Evolutionary conservation across 2,113 vertebrate species (phyloP).

Genomic region (Actinemys pallida): DNA sequence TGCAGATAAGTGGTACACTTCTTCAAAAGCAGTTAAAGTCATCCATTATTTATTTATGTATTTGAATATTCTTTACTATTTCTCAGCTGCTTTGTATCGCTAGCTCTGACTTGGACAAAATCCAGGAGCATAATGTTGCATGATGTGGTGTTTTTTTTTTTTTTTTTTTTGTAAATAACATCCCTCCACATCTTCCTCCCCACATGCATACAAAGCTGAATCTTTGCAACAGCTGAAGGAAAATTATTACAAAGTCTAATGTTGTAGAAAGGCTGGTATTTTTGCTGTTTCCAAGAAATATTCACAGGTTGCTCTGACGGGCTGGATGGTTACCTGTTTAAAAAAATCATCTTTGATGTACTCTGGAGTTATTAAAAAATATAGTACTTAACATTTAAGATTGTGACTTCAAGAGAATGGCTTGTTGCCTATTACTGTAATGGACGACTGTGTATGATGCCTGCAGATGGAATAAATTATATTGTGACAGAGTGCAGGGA

Average conservation of each 20-base stretch:
- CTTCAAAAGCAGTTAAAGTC: neutral
- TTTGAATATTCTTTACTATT: constrained; percentile 28
- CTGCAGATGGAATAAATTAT: neutral
- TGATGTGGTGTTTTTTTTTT: neutral
- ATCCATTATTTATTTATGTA: neutral
- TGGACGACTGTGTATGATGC: neutral
- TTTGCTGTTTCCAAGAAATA: neutral
- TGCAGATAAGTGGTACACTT: neutral
- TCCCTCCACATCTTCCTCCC: neutral
- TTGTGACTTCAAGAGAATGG: neutral
- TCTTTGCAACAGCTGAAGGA: neutral
- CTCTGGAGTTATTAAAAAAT: neutral
- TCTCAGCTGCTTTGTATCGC: neutral
- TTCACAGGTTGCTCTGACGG: neutral
- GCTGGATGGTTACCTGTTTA: neutral
- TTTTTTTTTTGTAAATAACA: neutral
- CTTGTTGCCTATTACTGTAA: neutral
- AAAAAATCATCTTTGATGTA: neutral
- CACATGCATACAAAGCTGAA: neutral
- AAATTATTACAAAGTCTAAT: neutral
- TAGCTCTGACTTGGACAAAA: constrained; percentile 14
- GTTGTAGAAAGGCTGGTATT: neutral
- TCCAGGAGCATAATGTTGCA: neutral
- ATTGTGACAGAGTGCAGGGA: too few species aligned
- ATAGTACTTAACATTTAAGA: neutral